Evolutionary conservation across 2,797 vertebrate genomes (phyloP), one percentile per base, ranked within the genome.

Genomic region (Danio tinwini): DNA sequence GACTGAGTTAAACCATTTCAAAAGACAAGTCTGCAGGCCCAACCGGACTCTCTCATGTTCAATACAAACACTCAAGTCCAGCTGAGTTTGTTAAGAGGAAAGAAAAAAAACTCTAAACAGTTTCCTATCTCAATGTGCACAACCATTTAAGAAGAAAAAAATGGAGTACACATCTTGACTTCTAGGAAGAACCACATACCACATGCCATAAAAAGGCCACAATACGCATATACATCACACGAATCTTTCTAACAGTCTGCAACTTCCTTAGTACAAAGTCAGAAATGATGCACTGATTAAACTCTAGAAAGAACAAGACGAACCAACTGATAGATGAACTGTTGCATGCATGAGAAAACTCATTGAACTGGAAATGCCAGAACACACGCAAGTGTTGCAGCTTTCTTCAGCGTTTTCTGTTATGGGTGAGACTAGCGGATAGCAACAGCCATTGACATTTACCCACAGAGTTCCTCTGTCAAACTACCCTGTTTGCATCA

Each of bases 161-260:
- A 29, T 29, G 29, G 52, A 21, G 53, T 42, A 49, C 8, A 59
- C 74, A 64, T 45, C 69, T 64, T 65, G 65, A 86, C 87, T 94
- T 94, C 93, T 92, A 94, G 92, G 94, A 94, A 94, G 92, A 94
- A 93, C 94, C 92, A 89, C 93, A 91, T 64, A 89, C 78, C 74
- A 71, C 70, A 88, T 67, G 82, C 90, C 89, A 92, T 90, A 93
- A 89, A 88, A 92, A 91, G 88, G 87, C 88, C 74, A 69, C 70
- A 83, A 92, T 91, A 84, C 92, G 93, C 42, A 81, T 47, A 67
- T 11, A 55, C 45, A 62, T 29, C 17, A 12, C 29, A 39, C 55
- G 16, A 44, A 11, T 80, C 85, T 89, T 76, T 87, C 81, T 83
- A 78, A 84, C 45, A 58, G 19, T 47, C 47, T 68, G 39, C 47